Base-by-base conservation (phyloP, 2,797 vertebrate genomes). In the Pseudochromis fuscus region DNA sequence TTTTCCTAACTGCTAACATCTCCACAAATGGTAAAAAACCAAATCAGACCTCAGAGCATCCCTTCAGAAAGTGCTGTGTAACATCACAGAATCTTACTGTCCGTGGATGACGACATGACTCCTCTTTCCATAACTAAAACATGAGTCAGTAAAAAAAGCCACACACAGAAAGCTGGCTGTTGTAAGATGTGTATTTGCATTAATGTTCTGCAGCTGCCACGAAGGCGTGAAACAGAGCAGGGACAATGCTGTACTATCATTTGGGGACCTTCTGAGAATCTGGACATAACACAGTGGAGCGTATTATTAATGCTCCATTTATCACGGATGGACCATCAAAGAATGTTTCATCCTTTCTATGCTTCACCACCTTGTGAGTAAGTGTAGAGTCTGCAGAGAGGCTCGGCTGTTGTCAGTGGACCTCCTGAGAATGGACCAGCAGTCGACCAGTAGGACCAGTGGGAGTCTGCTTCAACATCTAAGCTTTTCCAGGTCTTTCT, bases 391-490 rank as follows among this genome's bases (percentile, higher is more conserved):
- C 64, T 58, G 19, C 18, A 40, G 56, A 67, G 61, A 40, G 55
- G 55, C 37, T 66, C 16, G 4, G 23, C 9, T 50, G 67, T 53
- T 18, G 49, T 67, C 38, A 31, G 51, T 37, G 77, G 51, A 67
- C 53, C 60, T 65, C 62, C 57, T 45, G 3, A 49, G 55, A 79
- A 75, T 23, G 9, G 50, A 57, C 28, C 72, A 59, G 46, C 67
- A 53, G 76, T 80, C 30, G 70, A 58, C 64, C 81, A 61, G 55
- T 40, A 42, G 64, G 33, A 67, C 57, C 79, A 59, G 45, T 19
- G 68, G 67, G 80, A 55, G 77, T 85, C 67, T 59, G 67, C 79
- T 74, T 21, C 52, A 37, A 58, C 79, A 82, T 46, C 69, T 55
- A 64, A 27, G 52, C 73, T 53, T 76, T 56, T 50, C 35, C 28